Evolutionary conservation across 2,797 vertebrate genomes (phyloP).

Genomic region (Staurois parvus): DNA sequence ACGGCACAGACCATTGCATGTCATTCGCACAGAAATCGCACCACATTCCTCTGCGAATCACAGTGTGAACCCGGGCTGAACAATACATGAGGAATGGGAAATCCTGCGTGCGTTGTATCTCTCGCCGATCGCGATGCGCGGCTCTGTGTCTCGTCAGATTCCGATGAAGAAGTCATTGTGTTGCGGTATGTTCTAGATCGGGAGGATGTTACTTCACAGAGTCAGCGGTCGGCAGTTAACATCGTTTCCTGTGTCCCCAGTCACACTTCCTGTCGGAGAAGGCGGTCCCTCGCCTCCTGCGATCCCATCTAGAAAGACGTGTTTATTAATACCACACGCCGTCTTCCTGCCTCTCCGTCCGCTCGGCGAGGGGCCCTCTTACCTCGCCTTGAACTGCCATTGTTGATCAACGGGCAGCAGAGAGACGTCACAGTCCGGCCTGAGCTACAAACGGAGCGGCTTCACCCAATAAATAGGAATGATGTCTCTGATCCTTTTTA

Average conservation of each 20-base stretch:
- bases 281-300: background rate
- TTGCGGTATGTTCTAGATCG: background rate
- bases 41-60: too few relatives aligned
- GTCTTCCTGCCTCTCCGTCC: background rate
- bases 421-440: background rate
- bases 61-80: too few relatives aligned
- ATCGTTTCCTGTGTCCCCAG: slow-evolving; percentile 49
- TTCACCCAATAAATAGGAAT: too few relatives aligned
- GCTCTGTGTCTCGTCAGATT: too few relatives aligned
- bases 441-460: too few relatives aligned
- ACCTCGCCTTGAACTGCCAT: background rate
- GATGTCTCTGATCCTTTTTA: too few relatives aligned
- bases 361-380: background rate
- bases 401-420: background rate
- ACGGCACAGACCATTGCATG: too few relatives aligned
- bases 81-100: too few relatives aligned
- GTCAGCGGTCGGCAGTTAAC: slow-evolving; percentile 30
- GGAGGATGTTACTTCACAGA: slow-evolving; percentile 49
- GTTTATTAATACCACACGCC: slow-evolving; percentile 8
- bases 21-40: too few relatives aligned
- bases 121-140: too few relatives aligned
- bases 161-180: too few relatives aligned
- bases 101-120: too few relatives aligned
- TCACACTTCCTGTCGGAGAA: slow-evolving; percentile 38
- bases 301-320: background rate